Conservation (phyloP, 1,140 invertebrate species). For the Zaprionus capensis region DNA sequence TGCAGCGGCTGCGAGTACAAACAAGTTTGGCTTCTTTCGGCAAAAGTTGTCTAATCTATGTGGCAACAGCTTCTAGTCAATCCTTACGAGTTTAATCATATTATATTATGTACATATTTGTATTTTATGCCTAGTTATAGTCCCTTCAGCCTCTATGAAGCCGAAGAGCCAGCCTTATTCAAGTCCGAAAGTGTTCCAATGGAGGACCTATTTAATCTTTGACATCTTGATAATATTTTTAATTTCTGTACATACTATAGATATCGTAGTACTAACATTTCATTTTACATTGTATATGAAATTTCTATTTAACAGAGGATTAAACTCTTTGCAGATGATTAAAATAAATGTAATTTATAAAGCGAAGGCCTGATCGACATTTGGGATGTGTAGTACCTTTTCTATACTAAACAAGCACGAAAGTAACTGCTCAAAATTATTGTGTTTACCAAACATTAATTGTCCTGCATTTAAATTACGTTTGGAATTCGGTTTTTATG, state of each 20-base stretch:
- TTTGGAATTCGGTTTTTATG: too few species aligned
- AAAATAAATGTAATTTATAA: not conserved
- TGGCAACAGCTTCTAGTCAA: constrained; percentile 39
- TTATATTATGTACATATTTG: constrained; percentile 34
- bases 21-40: constrained; percentile 69
- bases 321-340: not conserved
- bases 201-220: not conserved
- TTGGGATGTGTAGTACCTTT: too few species aligned
- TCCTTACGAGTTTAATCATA: constrained; percentile 19
- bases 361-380: too few species aligned
- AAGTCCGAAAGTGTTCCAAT: not conserved
- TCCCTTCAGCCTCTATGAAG: constrained; percentile 50
- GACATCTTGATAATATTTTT: not conserved
- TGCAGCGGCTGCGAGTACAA: constrained; percentile 30
- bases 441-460: too few species aligned
- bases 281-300: not conserved
- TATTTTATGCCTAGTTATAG: constrained; percentile 43
- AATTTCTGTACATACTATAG: not conserved
- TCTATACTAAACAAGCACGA: not conserved
- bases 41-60: constrained; percentile 69
- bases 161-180: constrained; percentile 15
- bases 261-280: not conserved
- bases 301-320: too few species aligned
- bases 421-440: too few species aligned
- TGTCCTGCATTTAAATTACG: too few species aligned